Evolutionary conservation across 1,140 invertebrate species (phyloP).

Genomic region (Ephestia elutella): DNA sequence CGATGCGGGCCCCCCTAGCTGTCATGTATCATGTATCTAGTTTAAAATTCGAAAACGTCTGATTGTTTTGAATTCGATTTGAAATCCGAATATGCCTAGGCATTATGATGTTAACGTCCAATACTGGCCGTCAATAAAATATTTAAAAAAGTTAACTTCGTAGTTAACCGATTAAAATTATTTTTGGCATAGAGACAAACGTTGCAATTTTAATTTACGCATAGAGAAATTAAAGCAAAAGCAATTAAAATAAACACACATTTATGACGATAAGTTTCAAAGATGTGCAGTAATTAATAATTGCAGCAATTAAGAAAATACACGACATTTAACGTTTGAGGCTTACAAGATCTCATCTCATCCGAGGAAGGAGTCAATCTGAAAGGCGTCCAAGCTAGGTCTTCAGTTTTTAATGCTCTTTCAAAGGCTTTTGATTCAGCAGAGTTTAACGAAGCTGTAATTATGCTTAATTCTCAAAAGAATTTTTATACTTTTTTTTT

Average conservation of each 20-base stretch:
- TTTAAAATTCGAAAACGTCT: conserved; percentile 39
- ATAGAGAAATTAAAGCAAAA: too few relatives aligned
- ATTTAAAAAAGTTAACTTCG: not conserved
- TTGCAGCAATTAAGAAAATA: not conserved
- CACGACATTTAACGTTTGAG: not conserved
- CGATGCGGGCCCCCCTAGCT: conserved; percentile 46
- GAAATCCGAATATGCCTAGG: conserved; percentile 1
- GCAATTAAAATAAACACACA: not conserved
- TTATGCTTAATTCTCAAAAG: conserved; percentile 62
- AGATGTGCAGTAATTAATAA: not conserved
- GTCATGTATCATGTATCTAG: conserved; percentile 53
- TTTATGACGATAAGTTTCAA: not conserved
- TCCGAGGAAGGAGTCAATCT: conserved; percentile 51
- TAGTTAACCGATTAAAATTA: too few relatives aligned
- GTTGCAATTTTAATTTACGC: too few relatives aligned
- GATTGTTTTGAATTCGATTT: conserved; percentile 17
- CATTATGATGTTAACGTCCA: conserved; percentile 21
- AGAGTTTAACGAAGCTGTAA: conserved; percentile 66
- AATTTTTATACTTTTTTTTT: conserved; percentile 45
- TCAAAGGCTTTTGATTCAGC: conserved; percentile 57
- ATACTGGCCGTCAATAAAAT: not conserved
- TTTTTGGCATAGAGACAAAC: too few relatives aligned
- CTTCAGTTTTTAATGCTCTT: conserved; percentile 56
- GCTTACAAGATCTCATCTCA: conserved; percentile 23
- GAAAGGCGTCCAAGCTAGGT: conserved; percentile 50